Conservation (phyloP, 2,113 vertebrate species). For the Hylia prasina region DNA sequence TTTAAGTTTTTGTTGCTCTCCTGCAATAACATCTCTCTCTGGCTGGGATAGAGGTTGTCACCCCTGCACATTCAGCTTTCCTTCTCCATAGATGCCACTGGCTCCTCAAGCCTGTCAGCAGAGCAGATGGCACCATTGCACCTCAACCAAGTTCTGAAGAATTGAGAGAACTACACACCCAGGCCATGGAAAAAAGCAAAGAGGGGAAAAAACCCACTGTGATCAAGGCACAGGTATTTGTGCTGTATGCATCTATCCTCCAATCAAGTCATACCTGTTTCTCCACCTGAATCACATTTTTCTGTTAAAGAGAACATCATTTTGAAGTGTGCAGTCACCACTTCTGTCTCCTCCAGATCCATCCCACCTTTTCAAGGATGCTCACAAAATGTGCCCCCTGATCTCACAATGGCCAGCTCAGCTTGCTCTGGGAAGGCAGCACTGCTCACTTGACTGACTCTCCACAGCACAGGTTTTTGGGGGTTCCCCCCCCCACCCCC, state of each 20-base stretch:
- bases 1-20: background rate
- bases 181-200: background rate
- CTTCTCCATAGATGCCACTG: background rate
- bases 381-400: background rate
- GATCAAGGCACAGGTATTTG: background rate
- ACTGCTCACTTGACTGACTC: background rate
- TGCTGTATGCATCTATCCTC: background rate
- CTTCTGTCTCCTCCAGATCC: background rate
- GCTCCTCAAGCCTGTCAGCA: background rate
- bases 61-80: background rate
- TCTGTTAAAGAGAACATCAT: background rate
- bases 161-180: background rate
- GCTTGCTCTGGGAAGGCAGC: background rate
- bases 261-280: background rate
- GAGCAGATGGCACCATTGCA: background rate
- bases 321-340: background rate
- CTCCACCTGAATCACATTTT: background rate
- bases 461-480: background rate
- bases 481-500: fast-evolving
- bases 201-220: background rate
- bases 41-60: background rate
- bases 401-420: background rate
- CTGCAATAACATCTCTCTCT: background rate
- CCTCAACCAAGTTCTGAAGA: background rate
- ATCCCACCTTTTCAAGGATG: background rate